phyloP scores from a whole-genome alignment of 2,888 invertebrate species.

The Torymus aiolomorphi region DNA sequence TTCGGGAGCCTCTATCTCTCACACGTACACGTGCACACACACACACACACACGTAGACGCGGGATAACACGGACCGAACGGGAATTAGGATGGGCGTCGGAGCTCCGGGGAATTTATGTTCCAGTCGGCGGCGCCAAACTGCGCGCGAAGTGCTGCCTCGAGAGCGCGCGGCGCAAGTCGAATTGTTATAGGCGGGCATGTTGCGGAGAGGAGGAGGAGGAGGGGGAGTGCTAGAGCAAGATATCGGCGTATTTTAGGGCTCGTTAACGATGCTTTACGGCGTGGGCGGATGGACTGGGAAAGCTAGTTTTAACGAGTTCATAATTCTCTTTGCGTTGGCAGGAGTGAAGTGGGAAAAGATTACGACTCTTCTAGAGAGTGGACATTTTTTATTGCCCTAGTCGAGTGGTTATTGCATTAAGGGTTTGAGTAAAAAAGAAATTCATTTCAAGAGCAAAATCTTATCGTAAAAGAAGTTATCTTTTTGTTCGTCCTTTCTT shows the following conservation, averaged over 20 bases:
- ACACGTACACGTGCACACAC: no score
- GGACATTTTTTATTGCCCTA: no score
- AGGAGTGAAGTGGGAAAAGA: not conserved
- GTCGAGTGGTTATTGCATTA: no score
- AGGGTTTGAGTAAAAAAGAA: no score
- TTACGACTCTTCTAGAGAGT: no score
- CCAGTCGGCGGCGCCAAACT: constrained; percentile 59
- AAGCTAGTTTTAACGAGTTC: constrained; percentile 6
- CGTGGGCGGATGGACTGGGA: not conserved
- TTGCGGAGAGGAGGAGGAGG: not conserved
- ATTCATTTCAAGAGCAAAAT: no score
- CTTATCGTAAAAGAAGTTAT: no score
- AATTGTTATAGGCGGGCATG: constrained; percentile 21
- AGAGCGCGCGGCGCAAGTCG: not conserved
- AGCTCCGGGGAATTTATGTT: constrained; percentile 62
- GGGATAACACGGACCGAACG: constrained; percentile 11
- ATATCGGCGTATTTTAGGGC: constrained; percentile 28
- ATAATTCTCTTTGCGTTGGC: constrained; percentile 1
- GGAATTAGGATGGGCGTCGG: constrained; percentile 37
- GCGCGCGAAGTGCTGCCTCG: constrained; percentile 14
- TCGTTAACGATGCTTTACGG: constrained; percentile 34
- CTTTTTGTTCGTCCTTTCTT: no score
- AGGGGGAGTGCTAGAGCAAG: not conserved
- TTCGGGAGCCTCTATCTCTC: no score
- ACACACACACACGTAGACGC: no score